A percentile compares a stretch with the other conserved stretches of the same genome.
Evolutionary conservation across 2,888 invertebrate species (phyloP).

Genomic region (Dasysyrphus tricinctus): DNA sequence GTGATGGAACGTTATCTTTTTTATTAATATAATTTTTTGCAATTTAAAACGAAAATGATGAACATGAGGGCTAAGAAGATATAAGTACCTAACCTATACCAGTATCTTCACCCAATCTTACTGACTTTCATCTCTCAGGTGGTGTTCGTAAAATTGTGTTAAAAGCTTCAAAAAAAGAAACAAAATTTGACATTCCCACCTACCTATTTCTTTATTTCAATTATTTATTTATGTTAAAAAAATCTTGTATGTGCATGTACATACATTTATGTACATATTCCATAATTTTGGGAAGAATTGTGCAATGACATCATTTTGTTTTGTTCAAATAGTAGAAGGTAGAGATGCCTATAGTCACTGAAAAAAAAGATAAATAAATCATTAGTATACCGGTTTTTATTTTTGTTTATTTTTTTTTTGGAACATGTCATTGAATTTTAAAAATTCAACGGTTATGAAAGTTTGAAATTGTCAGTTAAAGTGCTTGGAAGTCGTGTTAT

Average conservation of each 20-base stretch:
- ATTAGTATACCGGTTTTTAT: constrained; percentile 26
- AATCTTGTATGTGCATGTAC: no score
- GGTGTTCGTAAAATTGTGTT: not conserved
- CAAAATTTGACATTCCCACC: not conserved
- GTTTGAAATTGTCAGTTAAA: not conserved
- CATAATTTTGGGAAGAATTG: not conserved
- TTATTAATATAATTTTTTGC: constrained; percentile 6
- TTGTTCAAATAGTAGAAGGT: constrained; percentile 6
- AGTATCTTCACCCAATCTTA: not conserved
- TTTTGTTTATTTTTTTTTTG: constrained; percentile 46
- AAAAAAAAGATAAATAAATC: constrained; percentile 29
- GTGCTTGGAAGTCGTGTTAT: not conserved
- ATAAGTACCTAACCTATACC: not conserved
- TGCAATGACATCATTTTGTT: constrained; percentile 61
- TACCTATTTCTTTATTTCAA: not conserved
- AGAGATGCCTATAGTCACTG: not conserved
- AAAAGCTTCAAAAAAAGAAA: not conserved
- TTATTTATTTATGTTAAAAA: not conserved
- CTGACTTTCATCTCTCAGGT: not conserved
- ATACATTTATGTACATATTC: no score
- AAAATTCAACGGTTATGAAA: constrained; percentile 41
- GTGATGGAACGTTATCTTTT: not conserved
- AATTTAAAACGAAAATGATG: not conserved
- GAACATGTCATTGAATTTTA: constrained; percentile 41
- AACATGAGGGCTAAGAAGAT: not conserved